Base-by-base conservation (phyloP, 2,113 vertebrate species). In the Chaetorhynchus papuensis region DNA sequence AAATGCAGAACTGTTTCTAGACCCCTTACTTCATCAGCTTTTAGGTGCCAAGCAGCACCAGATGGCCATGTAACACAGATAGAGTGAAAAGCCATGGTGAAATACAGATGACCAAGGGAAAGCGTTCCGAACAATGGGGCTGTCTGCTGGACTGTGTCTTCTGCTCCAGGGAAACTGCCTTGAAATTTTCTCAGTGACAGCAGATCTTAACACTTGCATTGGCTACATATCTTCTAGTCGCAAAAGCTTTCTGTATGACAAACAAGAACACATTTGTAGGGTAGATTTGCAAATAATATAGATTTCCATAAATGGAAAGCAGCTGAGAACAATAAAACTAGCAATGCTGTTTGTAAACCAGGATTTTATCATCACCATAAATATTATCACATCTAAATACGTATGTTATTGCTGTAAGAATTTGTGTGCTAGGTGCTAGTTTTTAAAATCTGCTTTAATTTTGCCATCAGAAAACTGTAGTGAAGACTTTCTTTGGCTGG, bases 291-390 rank as follows among this genome's bases (percentile, higher is more conserved):
- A 85, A 93, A 93, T 80, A 92, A 63, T 31, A 49, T 22, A 13
- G 57, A 87, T 18, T 68, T 91, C 54, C 93, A 80, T 94, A 82
- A 11, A 69, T 15, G 60, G 65, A 89, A 89, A 95, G 14, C 31
- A 87, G 19, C 28, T 92, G 47, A 90, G 64, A 94, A 60, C 33
- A 70, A 21, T 54, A 64, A 96, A 96, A 92, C 60, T 60, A 54
- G 14, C 70, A 59, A 49, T 18, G 16, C 17, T 89, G 7, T 87
- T 91, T 96, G 57, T 87, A 96, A 97, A 41, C 10, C 10, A 78
- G 71, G 16, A 59, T 56, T 96, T 97, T 71, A 44, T 89, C 91
- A 49, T 93, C 52, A 84, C 26, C 13, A 64, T 83, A 87, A 95
- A 92, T 83, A 82, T 39, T 47, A 49, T 11, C 5, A n/a, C 10